Evolutionary conservation across 2,888 invertebrate species (phyloP), one percentile per base, ranked within the genome.

Genomic region (Stratiomys singularior): DNA sequence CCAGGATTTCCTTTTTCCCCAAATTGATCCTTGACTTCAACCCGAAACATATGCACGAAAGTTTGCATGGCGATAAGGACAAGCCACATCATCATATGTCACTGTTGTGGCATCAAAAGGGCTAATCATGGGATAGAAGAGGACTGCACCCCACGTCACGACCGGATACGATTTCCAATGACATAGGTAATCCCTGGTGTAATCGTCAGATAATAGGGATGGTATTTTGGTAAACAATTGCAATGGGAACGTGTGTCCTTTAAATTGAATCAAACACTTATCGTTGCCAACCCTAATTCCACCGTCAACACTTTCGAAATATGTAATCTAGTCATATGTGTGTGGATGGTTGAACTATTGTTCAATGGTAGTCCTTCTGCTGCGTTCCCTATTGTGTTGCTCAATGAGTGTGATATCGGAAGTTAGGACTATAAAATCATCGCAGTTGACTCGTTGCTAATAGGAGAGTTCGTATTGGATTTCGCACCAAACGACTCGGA

Each of bases 141-240:
- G 1, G 11, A 11, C 30, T 15, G n/a, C 13, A 60, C 58, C 25
- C 58, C 58, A 25, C 28, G 28, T 60, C 25, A 11, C 23, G 5
- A 4, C 7, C 60, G 21, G 60, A 25, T 25, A 60, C 60, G 60
- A 60, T 60, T 60, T 25, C 23, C 21, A 25, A 18, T 60, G 74
- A 74, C 74, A 74, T 18, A 30, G 44, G 44, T 74, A 74, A 74
- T 74, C 74, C 60, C 74, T 74, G 74, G 74, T 74, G 74, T 74
- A 74, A 74, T 74, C 58, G 58, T 74, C 60, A 30, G 60, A 74
- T 74, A 74, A 74, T 74, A 37, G 74, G 21, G 58, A 58, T 74
- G 74, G 37, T 37, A 37, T 74, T 74, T n/a, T 74, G 74, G 58
- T 74, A 74, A 74, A 74, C 74, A 74, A 15, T 58, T 58, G 60